phyloP scores from a whole-genome alignment of 2,888 invertebrate species.

The Nesidiocoris tenuis region DNA sequence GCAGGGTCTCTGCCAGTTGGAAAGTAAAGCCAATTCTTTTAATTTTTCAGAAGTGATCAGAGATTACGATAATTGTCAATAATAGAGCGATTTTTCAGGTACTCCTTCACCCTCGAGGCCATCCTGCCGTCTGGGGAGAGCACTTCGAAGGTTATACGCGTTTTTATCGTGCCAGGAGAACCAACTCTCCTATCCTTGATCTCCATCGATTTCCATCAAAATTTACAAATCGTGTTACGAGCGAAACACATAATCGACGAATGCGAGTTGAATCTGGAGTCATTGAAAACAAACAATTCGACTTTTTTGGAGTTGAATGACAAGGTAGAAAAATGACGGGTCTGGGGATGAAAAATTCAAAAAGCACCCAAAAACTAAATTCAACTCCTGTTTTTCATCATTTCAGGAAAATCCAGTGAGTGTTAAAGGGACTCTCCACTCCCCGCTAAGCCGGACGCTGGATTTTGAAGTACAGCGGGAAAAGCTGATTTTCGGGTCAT shows the following conservation, averaged over 20 bases:
- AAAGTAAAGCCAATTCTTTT: constrained; percentile 20
- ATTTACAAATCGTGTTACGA: constrained; percentile 11
- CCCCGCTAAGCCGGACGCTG: constrained; percentile 8
- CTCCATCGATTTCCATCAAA: constrained; percentile 3
- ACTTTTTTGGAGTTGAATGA: constrained; percentile 25
- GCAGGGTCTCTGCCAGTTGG: constrained; percentile 29
- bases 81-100: constrained; percentile 26
- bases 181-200: constrained; percentile 26
- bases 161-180: constrained; percentile 30
- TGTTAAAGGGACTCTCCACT: constrained; percentile 6
- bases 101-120: constrained; percentile 12
- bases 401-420: constrained; percentile 5
- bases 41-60: too few species aligned
- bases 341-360: too few species aligned
- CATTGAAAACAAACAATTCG: constrained; percentile 9
- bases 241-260: constrained; percentile 23
- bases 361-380: too few species aligned
- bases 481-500: constrained; percentile 9
- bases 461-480: constrained; percentile 6
- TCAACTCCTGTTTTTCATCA: too few species aligned
- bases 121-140: constrained; percentile 22
- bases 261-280: constrained; percentile 32
- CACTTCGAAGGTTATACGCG: not conserved
- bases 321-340: too few species aligned
- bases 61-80: too few species aligned